Conservation (phyloP, 1,140 invertebrate genomes). For the Bemisia tabaci region DNA sequence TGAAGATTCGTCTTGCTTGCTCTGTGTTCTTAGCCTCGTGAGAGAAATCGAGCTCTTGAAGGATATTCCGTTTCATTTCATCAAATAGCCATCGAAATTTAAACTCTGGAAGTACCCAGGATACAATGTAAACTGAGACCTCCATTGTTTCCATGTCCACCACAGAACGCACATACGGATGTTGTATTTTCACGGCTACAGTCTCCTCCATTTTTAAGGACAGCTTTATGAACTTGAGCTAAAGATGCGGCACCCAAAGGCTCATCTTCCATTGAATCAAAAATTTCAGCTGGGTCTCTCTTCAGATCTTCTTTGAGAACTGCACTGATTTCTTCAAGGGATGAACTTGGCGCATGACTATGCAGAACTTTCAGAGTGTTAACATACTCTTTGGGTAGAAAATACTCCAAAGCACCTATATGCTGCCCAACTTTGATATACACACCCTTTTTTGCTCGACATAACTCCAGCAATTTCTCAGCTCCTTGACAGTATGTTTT, state of each 20-base stretch:
- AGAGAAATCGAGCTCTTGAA: conserved; percentile 81
- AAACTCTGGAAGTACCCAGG: conserved; percentile 87
- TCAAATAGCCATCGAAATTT: conserved; percentile 93
- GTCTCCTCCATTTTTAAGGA: conserved; percentile 65
- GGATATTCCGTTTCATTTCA: conserved; percentile 89
- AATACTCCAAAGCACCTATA: conserved; percentile 87
- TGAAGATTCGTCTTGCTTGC: conserved; percentile 49
- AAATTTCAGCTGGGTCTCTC: conserved; percentile 68
- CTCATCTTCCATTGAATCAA: conserved; percentile 64
- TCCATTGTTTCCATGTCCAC: conserved; percentile 87
- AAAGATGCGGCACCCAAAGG: conserved; percentile 91
- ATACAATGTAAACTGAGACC: conserved; percentile 69
- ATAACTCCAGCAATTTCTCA: conserved; percentile 70
- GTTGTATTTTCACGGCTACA: conserved; percentile 58
- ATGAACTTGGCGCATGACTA: conserved; percentile 76
- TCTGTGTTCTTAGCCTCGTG: conserved; percentile 89
- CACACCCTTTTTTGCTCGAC: conserved; percentile 85
- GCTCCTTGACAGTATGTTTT: conserved; percentile 57
- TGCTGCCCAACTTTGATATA: conserved; percentile 98
- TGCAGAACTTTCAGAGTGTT: conserved; percentile 83
- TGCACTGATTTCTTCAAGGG: conserved; percentile 64
- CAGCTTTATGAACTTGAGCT: conserved; percentile 91
- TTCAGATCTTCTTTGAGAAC: conserved; percentile 83
- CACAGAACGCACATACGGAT: conserved; percentile 20
- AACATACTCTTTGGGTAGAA: conserved; percentile 89